Evolutionary conservation across 2,113 vertebrate species (phyloP), one percentile per base, ranked within the genome.

Genomic region (Cheilinus undulatus): DNA sequence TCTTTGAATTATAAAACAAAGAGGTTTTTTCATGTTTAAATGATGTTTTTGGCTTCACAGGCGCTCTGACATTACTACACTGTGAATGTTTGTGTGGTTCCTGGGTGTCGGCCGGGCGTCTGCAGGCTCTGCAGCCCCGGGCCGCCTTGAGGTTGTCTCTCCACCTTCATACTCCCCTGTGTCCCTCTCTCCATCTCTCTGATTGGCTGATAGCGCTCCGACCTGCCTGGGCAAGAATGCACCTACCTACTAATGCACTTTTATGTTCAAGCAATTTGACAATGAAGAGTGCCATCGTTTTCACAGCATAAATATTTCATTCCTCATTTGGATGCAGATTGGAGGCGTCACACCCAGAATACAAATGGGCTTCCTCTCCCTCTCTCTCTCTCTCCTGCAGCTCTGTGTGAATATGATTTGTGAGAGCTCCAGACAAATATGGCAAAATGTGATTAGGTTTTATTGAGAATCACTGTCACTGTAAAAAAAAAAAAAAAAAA

Each of bases 281-380:
- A 90, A 89, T 89, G 90, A 92, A 82, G 83, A 91, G 85, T 52
- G 70, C 78, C 91, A 83, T 92, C 87, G 86, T 91, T 93, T 92
- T 92, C 85, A 76, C 81, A 80, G 83, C 86, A 91, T 92, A 90
- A 88, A 93, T 93, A 91, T 92, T 92, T 91, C 78, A 90, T 91
- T 88, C 82, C 69, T 82, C 83, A 88, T 94, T 94, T 93, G 85
- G 83, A 91, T 92, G 92, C 89, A 93, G 91, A 93, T 93, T 79
- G 17, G 30, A 73, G 69, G 62, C 32, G 72, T 78, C 62, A 24
- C 85, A 40, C 32, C 58, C 64, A 40, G 90, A 93, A 93, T 93
- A 88, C 83, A 89, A 90, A 93, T 91, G 73, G 56, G 66, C 68
- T 45, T 58, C 51, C 56, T 40, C 64, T 82, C 76, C 74, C 28